phyloP scores from a whole-genome alignment of 92 coral and sea anemone genomes.

The Phenganax subtilis region DNA sequence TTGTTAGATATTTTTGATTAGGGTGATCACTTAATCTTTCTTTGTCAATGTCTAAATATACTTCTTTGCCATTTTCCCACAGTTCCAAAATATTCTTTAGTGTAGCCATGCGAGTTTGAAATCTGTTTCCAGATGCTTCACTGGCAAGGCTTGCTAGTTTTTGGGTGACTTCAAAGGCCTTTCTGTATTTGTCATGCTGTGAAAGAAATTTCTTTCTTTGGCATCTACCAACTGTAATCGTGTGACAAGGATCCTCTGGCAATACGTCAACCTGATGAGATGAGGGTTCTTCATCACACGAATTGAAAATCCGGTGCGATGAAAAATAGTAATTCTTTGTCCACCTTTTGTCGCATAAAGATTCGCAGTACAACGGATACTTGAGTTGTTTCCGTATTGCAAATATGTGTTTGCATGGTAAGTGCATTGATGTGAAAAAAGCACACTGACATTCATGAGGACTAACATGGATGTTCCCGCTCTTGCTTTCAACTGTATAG shows the following conservation, averaged over 20 bases:
- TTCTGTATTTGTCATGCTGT: conserved; percentile 43
- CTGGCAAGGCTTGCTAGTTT: conserved; percentile 37
- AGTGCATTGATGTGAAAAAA: too few relatives aligned
- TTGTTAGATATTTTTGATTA: too few relatives aligned
- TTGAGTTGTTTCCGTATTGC: conserved; percentile 26
- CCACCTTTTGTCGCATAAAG: conserved; percentile 44
- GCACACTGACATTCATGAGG: too few relatives aligned
- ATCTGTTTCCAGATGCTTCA: conserved; percentile 29
- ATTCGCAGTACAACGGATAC: conserved; percentile 14
- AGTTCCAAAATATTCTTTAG: conserved; percentile 24
- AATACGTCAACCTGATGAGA: too few relatives aligned
- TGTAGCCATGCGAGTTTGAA: neutral
- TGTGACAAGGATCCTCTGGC: too few relatives aligned
- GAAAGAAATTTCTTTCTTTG: conserved; percentile 19
- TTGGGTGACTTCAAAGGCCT: conserved; percentile 36
- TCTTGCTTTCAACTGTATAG: too few relatives aligned
- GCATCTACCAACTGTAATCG: neutral
- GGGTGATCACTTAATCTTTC: too few relatives aligned
- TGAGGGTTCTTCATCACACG: too few relatives aligned
- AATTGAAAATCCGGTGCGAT: conserved; percentile 36
- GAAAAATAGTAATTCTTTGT: conserved; percentile 20
- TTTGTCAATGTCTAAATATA: too few relatives aligned
- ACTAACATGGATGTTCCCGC: too few relatives aligned
- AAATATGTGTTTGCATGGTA: conserved; percentile 4
- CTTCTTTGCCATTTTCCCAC: conserved; percentile 29